Evolutionary conservation across 1,140 invertebrate species (phyloP), one percentile per base, ranked within the genome.

Genomic region (Platyscapa corneri): DNA sequence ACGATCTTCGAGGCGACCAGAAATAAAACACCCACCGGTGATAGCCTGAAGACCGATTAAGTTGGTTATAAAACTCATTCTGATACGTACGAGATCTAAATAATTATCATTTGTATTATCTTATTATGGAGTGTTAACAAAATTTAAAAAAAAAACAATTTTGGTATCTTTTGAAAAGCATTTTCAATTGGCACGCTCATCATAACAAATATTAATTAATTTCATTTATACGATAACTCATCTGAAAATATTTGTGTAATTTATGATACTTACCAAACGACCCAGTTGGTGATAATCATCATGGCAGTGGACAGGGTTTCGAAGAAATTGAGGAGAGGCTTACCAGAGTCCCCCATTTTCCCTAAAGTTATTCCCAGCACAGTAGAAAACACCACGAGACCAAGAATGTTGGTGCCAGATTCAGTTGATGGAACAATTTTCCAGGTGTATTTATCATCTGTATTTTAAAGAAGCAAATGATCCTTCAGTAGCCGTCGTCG

Each of bases 11-110:
- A 95, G 27, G 96, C 94, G 49, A 98, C 96, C 84, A 98, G 92
- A 90, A 97, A 98, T 3, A 97, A 92, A 18, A 98, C 97, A 87
- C 97, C 97, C 27, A 97, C 89, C 0, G 97, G 97, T 14, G 97
- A 97, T 83, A 97, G 93, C 93, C 93, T 93, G 82, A 94, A 30
- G 3, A 74, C 20, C 64, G 30, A 67, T 34, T 67, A 3, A 34
- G 5, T 34, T 5, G 30, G 12, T 67, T 14, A 34, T 46, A 46
- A 46, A 46, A 46, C 42, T 46, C 42, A n/a, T n/a, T n/a, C n/a
- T n/a, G n/a, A n/a, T n/a, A n/a, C n/a, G n/a, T n/a, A n/a, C n/a
- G n/a, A n/a, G n/a, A n/a, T n/a, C 42, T 5, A 46, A 46, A 46
- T 46, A 46, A 46, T 64, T 64, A 14, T 53, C 49, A 16, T 20